Conservation (phyloP, 1,140 invertebrate genomes). For the Bathynomus jamesi region DNA sequence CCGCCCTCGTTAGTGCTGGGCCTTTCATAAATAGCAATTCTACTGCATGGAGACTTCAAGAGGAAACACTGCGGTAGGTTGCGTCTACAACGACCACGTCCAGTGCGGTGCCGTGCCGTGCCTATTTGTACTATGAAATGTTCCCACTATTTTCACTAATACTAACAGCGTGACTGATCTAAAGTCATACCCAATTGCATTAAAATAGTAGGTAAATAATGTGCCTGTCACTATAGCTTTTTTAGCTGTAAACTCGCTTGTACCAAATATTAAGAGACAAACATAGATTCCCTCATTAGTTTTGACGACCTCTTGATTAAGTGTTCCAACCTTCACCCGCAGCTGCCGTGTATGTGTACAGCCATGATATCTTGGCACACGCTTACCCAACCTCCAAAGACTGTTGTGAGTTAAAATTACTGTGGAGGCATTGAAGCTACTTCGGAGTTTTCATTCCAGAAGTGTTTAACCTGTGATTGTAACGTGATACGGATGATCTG, state of each 20-base stretch:
- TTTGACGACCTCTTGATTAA: slow-evolving; percentile 19
- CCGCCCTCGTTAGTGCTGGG: too few relatives aligned
- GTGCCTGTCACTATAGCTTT: not conserved
- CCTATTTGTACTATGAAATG: not conserved
- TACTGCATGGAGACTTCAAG: too few relatives aligned
- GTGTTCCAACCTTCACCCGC: slow-evolving; percentile 24
- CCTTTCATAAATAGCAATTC: too few relatives aligned
- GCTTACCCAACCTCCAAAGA: slow-evolving; percentile 26
- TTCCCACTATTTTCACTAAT: not conserved
- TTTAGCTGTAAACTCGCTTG: not conserved
- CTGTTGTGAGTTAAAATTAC: slow-evolving; percentile 4
- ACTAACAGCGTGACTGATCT: too few relatives aligned
- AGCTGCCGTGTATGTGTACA: slow-evolving; percentile 26
- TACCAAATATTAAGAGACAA: not conserved
- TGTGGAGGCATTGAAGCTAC: slow-evolving; percentile 28
- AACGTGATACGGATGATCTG: slow-evolving; percentile 29
- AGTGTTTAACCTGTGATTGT: slow-evolving; percentile 27
- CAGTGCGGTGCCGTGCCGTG: not conserved
- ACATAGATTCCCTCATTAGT: not conserved
- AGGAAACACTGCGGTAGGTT: not conserved
- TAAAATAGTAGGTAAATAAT: not conserved
- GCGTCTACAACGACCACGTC: slow-evolving; percentile 18
- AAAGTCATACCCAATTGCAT: too few relatives aligned
- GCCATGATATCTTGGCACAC: slow-evolving; percentile 24
- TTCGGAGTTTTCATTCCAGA: slow-evolving; percentile 34